Evolutionary conservation across 2,797 vertebrate genomes (phyloP).

Genomic region (Coregonus sp.): DNA sequence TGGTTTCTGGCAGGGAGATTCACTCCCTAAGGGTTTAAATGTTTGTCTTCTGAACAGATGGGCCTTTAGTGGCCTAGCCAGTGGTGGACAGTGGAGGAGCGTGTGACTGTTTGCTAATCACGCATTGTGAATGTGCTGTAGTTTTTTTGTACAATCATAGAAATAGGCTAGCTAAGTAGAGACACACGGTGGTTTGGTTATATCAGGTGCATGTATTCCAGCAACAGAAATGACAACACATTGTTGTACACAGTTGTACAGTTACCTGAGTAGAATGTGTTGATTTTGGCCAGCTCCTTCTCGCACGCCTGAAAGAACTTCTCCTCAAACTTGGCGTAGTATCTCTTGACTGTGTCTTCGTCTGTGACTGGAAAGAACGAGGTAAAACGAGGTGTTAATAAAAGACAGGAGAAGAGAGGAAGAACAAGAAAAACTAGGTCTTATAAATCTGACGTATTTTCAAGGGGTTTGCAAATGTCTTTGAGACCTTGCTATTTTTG

Average conservation of each 20-base stretch:
- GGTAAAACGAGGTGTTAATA: not conserved
- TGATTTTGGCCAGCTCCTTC: slow-evolving; percentile 97
- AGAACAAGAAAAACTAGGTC: too few species aligned
- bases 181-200: not conserved
- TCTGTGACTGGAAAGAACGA: slow-evolving; percentile 83
- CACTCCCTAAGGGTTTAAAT: not conserved
- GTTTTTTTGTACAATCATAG: not conserved
- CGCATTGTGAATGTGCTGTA: not conserved
- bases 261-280: slow-evolving; percentile 97
- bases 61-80: not conserved
- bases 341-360: slow-evolving; percentile 92
- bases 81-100: not conserved
- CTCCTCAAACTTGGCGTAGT: slow-evolving; percentile 97
- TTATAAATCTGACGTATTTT: not conserved
- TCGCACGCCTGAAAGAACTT: slow-evolving; percentile 97
- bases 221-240: not conserved
- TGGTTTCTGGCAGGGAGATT: not conserved
- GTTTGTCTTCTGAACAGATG: not conserved
- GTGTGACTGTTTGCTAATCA: not conserved
- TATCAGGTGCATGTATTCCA: not conserved
- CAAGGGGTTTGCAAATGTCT: not conserved
- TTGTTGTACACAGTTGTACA: too few species aligned
- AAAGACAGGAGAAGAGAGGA: not conserved
- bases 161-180: not conserved
- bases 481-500: not conserved